Base-by-base conservation (phyloP, 2,797 vertebrate genomes). In the Melanotaenia maccullochi region DNA sequence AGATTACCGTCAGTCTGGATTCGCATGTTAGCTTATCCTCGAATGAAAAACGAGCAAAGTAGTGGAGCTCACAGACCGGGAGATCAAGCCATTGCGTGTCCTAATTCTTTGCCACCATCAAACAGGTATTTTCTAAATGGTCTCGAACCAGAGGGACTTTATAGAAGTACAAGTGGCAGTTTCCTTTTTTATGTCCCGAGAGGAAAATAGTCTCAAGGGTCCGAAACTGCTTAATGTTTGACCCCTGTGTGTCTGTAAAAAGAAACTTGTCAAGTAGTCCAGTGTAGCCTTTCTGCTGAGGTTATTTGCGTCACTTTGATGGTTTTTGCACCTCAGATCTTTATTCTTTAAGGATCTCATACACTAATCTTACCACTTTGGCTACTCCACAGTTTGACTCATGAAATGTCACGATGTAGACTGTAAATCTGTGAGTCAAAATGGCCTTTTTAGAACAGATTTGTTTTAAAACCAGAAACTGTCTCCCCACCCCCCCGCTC, bases 371-470 rank as follows among this genome's bases (percentile, higher is more conserved):
- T 56, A 2, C 6, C 14, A 12, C 52, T 54, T 25, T 24, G 52
- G 51, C 24, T 55, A 0, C 13, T 55, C 25, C 24, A 55, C 28
- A 30, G 55, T 54, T 5, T 22, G 22, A 64, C 13, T 55, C 18
- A 16, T 47, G 18, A 51, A 68, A 52, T 25, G n/a, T 67, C 66
- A 9, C 33, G 7, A 2, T 28, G 9, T 11, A 65, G 30, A 68
- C 55, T 22, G 35, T 20, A 16, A 68, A 51, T 59, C 16, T 24
- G 49, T 9, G 32, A 22, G 57, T 57, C 33, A 51, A 67, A 59
- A 47, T 56, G 14, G 1, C 0, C 9, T 20, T 36, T 25, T 61
- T 61, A 33, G 18, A 12, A 33, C 22, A n/a, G 40, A 16, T 18
- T 5, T 33, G 18, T 22, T 60, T 24, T 71, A 42, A 30, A 55